Percentiles rank a stretch among this genome's conserved stretches.
Evolutionary conservation across 2,888 invertebrate species (phyloP).

Genomic region (Drosophila suboccidentalis): DNA sequence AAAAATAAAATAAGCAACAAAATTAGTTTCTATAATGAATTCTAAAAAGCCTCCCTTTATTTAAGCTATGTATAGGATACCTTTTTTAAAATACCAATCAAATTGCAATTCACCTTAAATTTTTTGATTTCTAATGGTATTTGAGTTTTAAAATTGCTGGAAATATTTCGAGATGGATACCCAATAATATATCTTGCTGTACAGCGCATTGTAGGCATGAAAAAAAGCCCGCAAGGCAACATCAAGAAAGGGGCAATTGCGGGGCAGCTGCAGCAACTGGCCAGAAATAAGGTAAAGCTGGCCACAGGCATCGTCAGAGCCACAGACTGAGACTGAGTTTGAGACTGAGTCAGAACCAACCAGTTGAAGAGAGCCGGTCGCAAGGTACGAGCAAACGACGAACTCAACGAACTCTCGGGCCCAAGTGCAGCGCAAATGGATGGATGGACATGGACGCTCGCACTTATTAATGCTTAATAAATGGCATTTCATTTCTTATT

Average conservation of each 20-base stretch:
- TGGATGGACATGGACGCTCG: constrained; percentile 74
- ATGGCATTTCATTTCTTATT: constrained; percentile 86
- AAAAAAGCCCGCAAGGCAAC: constrained; percentile 19
- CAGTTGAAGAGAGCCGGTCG: constrained; percentile 22
- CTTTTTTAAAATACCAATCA: neutral
- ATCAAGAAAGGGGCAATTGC: constrained; percentile 24
- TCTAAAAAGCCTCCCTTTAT: neutral
- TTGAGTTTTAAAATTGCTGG: neutral
- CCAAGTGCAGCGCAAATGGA: constrained; percentile 71
- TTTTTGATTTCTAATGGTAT: neutral
- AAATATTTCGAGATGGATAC: constrained; percentile 1
- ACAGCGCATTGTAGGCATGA: constrained; percentile 4
- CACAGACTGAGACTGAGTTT: constrained; percentile 45
- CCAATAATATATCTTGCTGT: constrained; percentile 12
- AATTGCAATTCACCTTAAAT: neutral
- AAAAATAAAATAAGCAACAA: too few species aligned
- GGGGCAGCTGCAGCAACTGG: constrained; percentile 16
- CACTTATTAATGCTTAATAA: constrained; percentile 86
- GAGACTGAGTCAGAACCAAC: constrained; percentile 46
- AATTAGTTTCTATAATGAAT: too few species aligned
- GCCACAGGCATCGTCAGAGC: constrained; percentile 35
- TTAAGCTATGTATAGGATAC: neutral
- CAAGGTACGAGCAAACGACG: constrained; percentile 5
- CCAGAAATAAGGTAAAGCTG: constrained; percentile 17
- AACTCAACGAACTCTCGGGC: constrained; percentile 19